Base-by-base conservation (phyloP, 2,113 vertebrate species). In the Zingel zingel region DNA sequence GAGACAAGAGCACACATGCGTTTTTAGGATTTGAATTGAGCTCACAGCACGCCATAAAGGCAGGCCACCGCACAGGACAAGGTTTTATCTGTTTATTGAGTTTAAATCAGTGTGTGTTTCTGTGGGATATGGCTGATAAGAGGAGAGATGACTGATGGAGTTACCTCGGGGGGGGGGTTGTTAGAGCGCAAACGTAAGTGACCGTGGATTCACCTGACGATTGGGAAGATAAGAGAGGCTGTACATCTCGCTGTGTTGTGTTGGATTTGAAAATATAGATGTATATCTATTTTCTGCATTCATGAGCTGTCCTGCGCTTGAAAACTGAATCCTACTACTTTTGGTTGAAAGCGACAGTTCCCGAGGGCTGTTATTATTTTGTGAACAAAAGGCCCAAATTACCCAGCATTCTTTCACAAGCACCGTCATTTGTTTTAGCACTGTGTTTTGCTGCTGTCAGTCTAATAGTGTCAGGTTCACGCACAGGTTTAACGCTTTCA, bases 331-430 rank as follows among this genome's bases (percentile, higher is more conserved):
- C 2, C 15, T 25, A 3, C 23, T 0, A 3, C 23, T 0, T 36
- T 53, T n/a, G 16, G 13, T 57, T 56, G 83, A 88, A 83, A 83
- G 73, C 43, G 68, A 87, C 72, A 83, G 79, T 77, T 21, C 2
- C 8, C 14, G 27, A 7, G 6, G 70, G 16, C 19, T 59, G 4
- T 73, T 63, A 11, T 73, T 62, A 66, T 23, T 70, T 62, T 3
- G 57, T 69, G 36, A 76, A 65, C 51, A 74, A 67, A 74, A 19
- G 23, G 27, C 33, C 62, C 13, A 59, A 77, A 85, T 87, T 77
- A 85, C 57, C 78, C 63, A 21, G 58, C 75, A 80, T 83, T 84
- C 65, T n/a, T 82, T 79, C 19, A 12, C 47, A 79, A 73, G 18
- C 50, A 58, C 83, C 43, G 2, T 74, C 19, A 72, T 74, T 78